Evolutionary conservation across 2,113 vertebrate species (phyloP).

Genomic region (Orycteropus afer): DNA sequence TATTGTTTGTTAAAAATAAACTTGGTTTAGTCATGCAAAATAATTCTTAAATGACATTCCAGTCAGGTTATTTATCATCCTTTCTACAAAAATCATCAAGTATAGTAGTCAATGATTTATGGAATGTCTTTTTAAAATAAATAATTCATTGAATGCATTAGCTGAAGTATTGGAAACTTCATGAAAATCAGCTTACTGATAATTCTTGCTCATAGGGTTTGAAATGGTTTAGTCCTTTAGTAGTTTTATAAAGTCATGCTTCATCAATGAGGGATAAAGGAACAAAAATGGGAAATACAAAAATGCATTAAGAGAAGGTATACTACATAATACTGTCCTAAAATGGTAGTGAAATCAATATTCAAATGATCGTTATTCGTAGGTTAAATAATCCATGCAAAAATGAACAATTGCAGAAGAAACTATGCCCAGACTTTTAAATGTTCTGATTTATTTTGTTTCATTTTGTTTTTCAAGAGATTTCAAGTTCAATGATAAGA

Average conservation of each 20-base stretch:
- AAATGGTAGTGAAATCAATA: neutral
- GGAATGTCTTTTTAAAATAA: slow-evolving; percentile 84
- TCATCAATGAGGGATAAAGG: neutral
- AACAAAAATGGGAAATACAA: slow-evolving; percentile 27
- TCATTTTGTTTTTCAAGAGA: slow-evolving; percentile 32
- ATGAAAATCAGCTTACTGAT: slow-evolving; percentile 81
- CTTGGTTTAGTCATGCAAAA: slow-evolving; percentile 27
- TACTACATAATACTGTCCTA: neutral
- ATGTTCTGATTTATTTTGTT: neutral
- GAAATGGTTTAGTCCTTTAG: slow-evolving; percentile 79
- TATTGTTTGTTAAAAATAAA: slow-evolving; percentile 37
- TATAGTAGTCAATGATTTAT: slow-evolving; percentile 85
- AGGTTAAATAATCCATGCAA: neutral
- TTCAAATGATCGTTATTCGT: slow-evolving; percentile 41
- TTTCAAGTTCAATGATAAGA: slow-evolving; percentile 35
- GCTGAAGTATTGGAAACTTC: slow-evolving; percentile 80
- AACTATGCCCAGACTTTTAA: neutral
- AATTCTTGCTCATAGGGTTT: slow-evolving; percentile 76
- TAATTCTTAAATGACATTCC: slow-evolving; percentile 77
- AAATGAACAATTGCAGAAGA: slow-evolving; percentile 34
- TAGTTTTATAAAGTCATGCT: slow-evolving; percentile 77
- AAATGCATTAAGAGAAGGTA: slow-evolving; percentile 7
- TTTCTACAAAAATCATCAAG: slow-evolving; percentile 84
- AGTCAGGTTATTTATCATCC: slow-evolving; percentile 84
- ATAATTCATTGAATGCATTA: slow-evolving; percentile 85